Evolutionary conservation across 2,797 vertebrate species (phyloP), one percentile per base, ranked within the genome.

Genomic region (Dallia pectoralis): DNA sequence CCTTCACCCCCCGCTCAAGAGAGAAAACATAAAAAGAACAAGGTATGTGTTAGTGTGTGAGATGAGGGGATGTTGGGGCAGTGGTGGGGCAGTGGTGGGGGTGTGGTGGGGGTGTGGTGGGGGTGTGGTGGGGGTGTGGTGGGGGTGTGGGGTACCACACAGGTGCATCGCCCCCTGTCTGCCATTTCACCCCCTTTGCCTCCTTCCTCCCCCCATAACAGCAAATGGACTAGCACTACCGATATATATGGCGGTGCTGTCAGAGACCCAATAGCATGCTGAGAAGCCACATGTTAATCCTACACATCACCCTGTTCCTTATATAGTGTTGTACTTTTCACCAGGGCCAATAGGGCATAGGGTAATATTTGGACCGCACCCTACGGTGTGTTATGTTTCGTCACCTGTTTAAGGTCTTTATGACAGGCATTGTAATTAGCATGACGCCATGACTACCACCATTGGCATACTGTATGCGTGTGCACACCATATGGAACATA

Each of bases 221-320:
- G 36, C 73, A 73, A 63, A 40, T 75, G 67, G 79, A 76, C 78
- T 71, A 75, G 59, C 68, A n/a, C n/a, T n/a, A n/a, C n/a, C n/a
- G n/a, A n/a, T 75, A 32, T 36, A 69, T 73, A 76, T 84, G 79
- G 66, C 19, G 73, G 81, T 77, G 84, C 70, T 82, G 84, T 86
- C 73, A 67, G 81, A 88, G 74, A 74, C 81, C 53, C 70, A 76
- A 74, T 78, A 87, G 85, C 80, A 32, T 18, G 0, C 22, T 44
- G n/a, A 47, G 40, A 48, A n/a, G n/a, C 14, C 3, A 36, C 7
- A 7, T 30, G 59, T 62, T 62, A 11, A 12, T 48, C 47, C 47
- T 1, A 0, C 14, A 16, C 16, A 15, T 11, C 47, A 48, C 12
- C 47, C 47, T 48, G 15, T 48, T 48, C 47, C 47, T 14, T 48